Evolutionary conservation across 1,140 invertebrate genomes (phyloP), one percentile per base, ranked within the genome.

Genomic region (Patella vulgata): DNA sequence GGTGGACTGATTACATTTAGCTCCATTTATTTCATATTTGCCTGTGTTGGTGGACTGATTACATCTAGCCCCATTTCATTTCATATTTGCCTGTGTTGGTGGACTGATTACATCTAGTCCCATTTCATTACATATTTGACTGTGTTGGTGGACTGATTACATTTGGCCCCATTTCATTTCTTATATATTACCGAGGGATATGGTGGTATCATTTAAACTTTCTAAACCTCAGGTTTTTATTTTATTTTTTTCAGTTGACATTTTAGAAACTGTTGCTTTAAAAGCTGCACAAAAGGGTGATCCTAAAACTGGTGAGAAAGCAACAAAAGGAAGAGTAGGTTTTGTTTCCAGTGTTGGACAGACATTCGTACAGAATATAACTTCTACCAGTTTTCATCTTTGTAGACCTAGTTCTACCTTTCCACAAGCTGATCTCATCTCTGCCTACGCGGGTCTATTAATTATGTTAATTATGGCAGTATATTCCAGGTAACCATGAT

Each of bases 401-500:
- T 82, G 78, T 69, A 65, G 78, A 8, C 80, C 79, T 2, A 63
- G 61, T 6, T 70, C 75, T 21, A 28, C 68, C 5, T 77, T 78
- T 63, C 74, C 75, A 39, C 70, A 82, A 30, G 71, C 73, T 56
- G 82, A 82, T 19, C 74, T 82, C 42, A 78, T 85, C 19, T 77
- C 80, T 27, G 78, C 82, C 6, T 85, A 84, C 68, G 91, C 98
- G 67, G 95, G 95, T 21, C 86, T 99, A 46, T 83, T 94, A 9
- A 93, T 99, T 67, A 99, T 95, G 93, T 91, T 96, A 77, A 88
- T 91, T 64, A 98, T 95, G 85, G 93, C 98, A 25, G 86, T 99
- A 17, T 99, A 98, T 85, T 96, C 94, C 52, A 85, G 82, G 85
- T 86, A 62, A 66, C 36, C 48, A 62, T n/a, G n/a, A n/a, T n/a